Conservation (phyloP, 2,888 invertebrate species). For the Parnassius apollo region DNA sequence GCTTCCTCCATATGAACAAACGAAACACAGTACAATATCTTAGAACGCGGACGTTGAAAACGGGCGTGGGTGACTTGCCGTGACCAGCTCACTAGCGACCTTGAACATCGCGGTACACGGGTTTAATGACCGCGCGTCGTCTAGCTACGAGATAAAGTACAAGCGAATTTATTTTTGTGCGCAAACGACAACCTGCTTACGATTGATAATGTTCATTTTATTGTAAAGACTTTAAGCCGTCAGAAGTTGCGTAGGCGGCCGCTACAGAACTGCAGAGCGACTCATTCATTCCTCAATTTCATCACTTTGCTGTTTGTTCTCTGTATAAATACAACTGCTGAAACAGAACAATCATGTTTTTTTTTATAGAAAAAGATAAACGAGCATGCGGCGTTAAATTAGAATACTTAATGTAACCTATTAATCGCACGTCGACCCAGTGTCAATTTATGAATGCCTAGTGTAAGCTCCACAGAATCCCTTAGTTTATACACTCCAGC, state of each 20-base stretch:
- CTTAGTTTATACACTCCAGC: too few species aligned
- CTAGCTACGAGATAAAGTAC: constrained; percentile 14
- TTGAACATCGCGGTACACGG: constrained; percentile 8
- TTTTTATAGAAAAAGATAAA: too few species aligned
- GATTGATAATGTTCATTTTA: constrained; percentile 44
- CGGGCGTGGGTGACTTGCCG: constrained; percentile 3
- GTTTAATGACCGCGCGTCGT: constrained; percentile 17
- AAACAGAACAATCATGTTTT: too few species aligned
- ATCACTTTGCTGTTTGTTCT: too few species aligned
- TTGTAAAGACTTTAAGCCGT: background rate
- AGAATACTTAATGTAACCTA: too few species aligned
- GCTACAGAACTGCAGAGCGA: background rate
- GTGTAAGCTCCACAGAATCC: too few species aligned
- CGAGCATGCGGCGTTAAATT: too few species aligned
- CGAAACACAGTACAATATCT: background rate
- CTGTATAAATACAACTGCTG: too few species aligned
- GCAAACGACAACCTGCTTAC: constrained; percentile 20
- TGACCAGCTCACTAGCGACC: constrained; percentile 9
- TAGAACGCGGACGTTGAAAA: background rate
- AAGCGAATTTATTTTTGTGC: constrained; percentile 20
- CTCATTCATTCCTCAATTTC: background rate
- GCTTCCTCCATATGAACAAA: background rate
- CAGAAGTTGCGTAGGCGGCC: background rate
- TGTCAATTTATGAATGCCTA: too few species aligned
- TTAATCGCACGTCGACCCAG: too few species aligned